These are phyloP conservation scores for Abramis brama DNA, from an alignment of 2,113 vertebrate genomes.

Conservation along the genomic window DNA sequence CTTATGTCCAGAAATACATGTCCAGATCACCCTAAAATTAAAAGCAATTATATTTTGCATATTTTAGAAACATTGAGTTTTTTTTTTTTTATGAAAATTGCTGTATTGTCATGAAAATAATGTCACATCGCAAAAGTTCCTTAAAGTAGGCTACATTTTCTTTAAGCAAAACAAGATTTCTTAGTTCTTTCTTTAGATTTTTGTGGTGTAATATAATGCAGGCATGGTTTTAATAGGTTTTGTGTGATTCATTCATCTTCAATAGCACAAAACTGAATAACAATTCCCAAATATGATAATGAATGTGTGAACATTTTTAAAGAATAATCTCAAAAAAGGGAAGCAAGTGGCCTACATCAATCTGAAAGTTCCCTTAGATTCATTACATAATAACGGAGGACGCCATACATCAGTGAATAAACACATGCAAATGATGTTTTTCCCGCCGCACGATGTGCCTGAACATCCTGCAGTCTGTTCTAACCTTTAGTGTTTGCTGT, in stretches of 20 bases:
- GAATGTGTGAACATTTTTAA: not conserved
- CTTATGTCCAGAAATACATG: not conserved
- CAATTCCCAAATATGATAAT: conserved; percentile 14
- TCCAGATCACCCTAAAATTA: not conserved
- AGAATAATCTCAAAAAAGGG: not conserved
- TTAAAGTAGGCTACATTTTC: not conserved
- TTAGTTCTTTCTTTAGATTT: not conserved
- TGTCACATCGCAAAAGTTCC: not conserved
- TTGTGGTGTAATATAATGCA: not conserved
- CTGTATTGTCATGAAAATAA: not conserved
- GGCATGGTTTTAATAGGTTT: not conserved
- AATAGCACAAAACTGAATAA: conserved; percentile 1
- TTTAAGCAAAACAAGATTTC: not conserved
- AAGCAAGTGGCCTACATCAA: not conserved
- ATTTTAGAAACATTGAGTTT: not conserved
- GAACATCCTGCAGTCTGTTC: conserved; percentile 29
- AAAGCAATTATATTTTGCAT: not conserved
- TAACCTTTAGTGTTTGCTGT: conserved; percentile 42
- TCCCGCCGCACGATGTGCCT: not conserved
- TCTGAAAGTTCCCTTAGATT: conserved; percentile 3
- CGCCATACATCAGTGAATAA: not conserved
- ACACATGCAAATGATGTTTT: conserved; percentile 13
- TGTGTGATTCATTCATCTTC: not conserved
- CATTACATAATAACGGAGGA: not conserved
- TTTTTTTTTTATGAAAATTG: not conserved